These are phyloP conservation scores for Antitype chi DNA, from an alignment of 2,888 invertebrate species.

Conservation along the genomic window DNA sequence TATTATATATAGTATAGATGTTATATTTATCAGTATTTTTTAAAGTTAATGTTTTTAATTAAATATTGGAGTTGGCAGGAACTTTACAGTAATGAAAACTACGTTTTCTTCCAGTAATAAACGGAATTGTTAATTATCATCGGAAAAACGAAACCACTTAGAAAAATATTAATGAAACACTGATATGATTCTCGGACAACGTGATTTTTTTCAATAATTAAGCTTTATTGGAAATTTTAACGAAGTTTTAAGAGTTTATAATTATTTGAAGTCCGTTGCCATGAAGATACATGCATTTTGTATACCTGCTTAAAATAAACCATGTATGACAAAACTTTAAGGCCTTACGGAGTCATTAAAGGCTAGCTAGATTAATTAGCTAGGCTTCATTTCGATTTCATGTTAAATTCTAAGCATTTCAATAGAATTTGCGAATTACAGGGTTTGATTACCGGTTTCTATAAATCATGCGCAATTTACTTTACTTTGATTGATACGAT, in stretches of 20 bases:
- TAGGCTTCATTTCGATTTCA: background rate
- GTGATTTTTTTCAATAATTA: background rate
- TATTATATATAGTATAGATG: background rate
- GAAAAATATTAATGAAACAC: slow-evolving; percentile 3
- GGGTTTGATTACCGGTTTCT: slow-evolving; percentile 6
- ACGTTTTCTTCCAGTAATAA: background rate
- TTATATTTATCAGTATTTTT: background rate
- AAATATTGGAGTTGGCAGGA: background rate
- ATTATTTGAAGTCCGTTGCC: background rate
- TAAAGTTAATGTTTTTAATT: too few relatives aligned
- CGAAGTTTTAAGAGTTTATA: background rate
- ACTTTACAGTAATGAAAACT: background rate
- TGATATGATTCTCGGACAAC: background rate
- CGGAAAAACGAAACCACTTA: slow-evolving; percentile 4
- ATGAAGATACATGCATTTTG: background rate
- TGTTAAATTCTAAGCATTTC: background rate
- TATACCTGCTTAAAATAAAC: background rate
- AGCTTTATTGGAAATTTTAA: background rate
- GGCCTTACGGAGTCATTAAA: background rate
- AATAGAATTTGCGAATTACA: slow-evolving; percentile 10
- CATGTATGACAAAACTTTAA: too few relatives aligned
- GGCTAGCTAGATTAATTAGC: background rate
- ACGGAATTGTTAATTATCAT: background rate
- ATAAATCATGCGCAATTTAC: background rate
- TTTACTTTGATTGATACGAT: background rate